Conservation (phyloP, 2,113 vertebrate genomes). For the Myodes glareolus region DNA sequence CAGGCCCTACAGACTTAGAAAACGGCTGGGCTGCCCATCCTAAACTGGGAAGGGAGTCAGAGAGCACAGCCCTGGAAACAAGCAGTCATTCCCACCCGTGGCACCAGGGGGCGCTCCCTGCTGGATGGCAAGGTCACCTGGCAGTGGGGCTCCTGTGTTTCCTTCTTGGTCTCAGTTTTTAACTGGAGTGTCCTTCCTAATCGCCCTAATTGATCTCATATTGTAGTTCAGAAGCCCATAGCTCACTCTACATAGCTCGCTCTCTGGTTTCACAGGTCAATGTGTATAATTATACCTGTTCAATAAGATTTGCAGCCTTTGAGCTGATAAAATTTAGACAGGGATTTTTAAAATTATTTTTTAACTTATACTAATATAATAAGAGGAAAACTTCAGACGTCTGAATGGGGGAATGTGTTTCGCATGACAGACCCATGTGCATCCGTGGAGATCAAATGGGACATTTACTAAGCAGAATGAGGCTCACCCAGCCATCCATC, state of each 20-base stretch:
- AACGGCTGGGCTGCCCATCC: not conserved
- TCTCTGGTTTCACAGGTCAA: not conserved
- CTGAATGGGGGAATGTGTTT: not conserved
- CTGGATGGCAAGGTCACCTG: not conserved
- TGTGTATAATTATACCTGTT: not conserved
- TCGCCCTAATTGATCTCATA: too few relatives aligned
- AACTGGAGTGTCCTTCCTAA: not conserved
- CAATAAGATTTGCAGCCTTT: too few relatives aligned
- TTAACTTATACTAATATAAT: not conserved
- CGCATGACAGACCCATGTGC: not conserved
- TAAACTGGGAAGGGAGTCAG: not conserved
- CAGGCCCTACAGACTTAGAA: not conserved
- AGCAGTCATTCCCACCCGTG: not conserved
- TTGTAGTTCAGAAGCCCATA: not conserved
- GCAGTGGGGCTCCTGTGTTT: not conserved
- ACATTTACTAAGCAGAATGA: not conserved
- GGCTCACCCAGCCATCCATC: not conserved
- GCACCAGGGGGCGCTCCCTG: rapidly evolving
- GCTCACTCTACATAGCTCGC: not conserved
- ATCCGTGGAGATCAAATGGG: not conserved
- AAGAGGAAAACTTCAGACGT: not conserved
- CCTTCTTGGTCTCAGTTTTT: not conserved
- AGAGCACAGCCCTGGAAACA: not conserved
- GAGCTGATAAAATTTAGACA: not conserved
- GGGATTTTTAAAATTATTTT: not conserved